Percentiles rank a stretch among this genome's conserved stretches.
Conservation (phyloP, 2,797 vertebrate genomes). For the Acipenser transmontanus region DNA sequence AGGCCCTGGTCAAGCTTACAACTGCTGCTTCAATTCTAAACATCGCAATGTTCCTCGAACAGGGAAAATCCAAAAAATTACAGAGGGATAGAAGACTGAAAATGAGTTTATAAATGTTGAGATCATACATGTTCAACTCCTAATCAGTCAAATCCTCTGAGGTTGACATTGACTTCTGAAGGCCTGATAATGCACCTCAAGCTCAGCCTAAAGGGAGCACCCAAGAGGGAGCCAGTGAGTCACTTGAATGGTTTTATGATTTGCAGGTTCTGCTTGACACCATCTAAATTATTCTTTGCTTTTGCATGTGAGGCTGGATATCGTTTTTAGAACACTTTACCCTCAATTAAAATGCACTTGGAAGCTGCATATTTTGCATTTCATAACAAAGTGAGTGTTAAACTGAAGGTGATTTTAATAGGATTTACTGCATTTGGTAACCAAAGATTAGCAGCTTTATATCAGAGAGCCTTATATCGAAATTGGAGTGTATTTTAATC, state of each 20-base stretch:
- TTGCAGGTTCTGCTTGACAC: constrained; percentile 50
- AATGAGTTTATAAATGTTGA: constrained; percentile 65
- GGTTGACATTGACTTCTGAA: constrained; percentile 62
- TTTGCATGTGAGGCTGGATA: constrained; percentile 50
- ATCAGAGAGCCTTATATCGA: constrained; percentile 43
- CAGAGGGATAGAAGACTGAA: constrained; percentile 48
- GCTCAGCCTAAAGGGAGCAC: constrained; percentile 57
- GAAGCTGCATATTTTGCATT: constrained; percentile 70
- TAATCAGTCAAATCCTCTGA: constrained; percentile 74
- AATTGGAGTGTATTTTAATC: constrained; percentile 60
- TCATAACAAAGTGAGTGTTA: constrained; percentile 63
- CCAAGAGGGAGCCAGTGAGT: constrained; percentile 51
- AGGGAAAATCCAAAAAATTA: constrained; percentile 44
- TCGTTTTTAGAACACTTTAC: constrained; percentile 47
- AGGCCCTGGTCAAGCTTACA: background rate
- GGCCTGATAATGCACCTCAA: constrained; percentile 44
- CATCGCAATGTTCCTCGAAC: background rate
- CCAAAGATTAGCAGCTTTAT: constrained; percentile 72
- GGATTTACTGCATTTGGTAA: constrained; percentile 69
- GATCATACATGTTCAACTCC: constrained; percentile 68
- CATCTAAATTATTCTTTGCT: constrained; percentile 52
- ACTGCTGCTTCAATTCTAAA: background rate
- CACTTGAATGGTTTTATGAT: constrained; percentile 25
- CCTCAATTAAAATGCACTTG: constrained; percentile 63
- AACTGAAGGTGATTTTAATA: constrained; percentile 75